A percentile compares a stretch with the other conserved stretches of the same genome.
Evolutionary conservation across 2,888 invertebrate genomes (phyloP).

Genomic region (Villa cingulata): DNA sequence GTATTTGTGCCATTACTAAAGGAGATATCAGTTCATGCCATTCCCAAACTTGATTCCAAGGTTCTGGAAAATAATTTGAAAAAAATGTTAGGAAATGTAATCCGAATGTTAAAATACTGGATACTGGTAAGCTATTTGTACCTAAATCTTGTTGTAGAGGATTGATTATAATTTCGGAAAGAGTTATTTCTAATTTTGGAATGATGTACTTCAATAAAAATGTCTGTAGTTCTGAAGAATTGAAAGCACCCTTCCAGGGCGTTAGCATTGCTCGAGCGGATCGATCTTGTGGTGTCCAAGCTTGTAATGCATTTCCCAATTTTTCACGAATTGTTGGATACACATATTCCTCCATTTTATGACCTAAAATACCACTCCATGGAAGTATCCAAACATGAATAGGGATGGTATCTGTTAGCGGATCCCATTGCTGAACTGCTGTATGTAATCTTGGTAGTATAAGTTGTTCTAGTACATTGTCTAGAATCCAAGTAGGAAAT

Average conservation of each 20-base stretch:
- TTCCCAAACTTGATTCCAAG: slow-evolving; percentile 89
- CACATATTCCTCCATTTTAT: slow-evolving; percentile 39
- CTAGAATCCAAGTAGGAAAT: slow-evolving; percentile 70
- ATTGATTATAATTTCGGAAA: slow-evolving; percentile 53
- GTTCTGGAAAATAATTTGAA: slow-evolving; percentile 46
- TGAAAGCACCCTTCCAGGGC: slow-evolving; percentile 75
- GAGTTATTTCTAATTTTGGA: slow-evolving; percentile 68
- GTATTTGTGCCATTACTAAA: slow-evolving; percentile 60
- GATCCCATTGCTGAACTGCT: slow-evolving; percentile 88
- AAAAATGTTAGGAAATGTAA: neutral
- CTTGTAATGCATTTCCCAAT: slow-evolving; percentile 71
- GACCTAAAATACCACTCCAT: slow-evolving; percentile 79
- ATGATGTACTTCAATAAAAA: slow-evolving; percentile 77
- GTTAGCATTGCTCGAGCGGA: slow-evolving; percentile 84
- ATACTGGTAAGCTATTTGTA: slow-evolving; percentile 23
- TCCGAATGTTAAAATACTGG: neutral
- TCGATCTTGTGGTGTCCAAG: slow-evolving; percentile 90
- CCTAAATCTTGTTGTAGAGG: slow-evolving; percentile 59
- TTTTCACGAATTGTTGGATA: slow-evolving; percentile 89
- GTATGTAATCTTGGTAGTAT: slow-evolving; percentile 59
- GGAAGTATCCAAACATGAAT: slow-evolving; percentile 96
- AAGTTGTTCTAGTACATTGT: slow-evolving; percentile 67
- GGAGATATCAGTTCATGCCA: slow-evolving; percentile 80
- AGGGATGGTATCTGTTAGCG: slow-evolving; percentile 84
- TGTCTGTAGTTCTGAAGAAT: slow-evolving; percentile 59